Evolutionary conservation across 2,113 vertebrate genomes (phyloP).

Genomic region (Brevimyrus niger): DNA sequence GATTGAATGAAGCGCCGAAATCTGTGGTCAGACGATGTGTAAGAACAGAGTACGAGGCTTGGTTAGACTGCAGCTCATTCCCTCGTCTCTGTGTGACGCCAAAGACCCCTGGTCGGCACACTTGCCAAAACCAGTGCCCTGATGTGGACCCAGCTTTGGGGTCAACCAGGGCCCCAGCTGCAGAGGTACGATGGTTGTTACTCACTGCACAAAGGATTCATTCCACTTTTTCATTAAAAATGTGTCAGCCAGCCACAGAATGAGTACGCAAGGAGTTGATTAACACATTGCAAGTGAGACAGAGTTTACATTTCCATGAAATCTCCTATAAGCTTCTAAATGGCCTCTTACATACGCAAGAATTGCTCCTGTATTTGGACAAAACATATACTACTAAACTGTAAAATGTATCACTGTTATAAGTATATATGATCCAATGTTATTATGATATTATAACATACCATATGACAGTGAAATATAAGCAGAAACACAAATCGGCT

Average conservation of each 20-base stretch:
- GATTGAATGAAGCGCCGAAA: neutral
- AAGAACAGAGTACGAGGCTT: neutral
- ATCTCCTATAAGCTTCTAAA: neutral
- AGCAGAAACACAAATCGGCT: neutral
- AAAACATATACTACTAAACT: neutral
- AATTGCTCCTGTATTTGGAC: neutral
- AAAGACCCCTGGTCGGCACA: neutral
- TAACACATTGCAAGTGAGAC: neutral
- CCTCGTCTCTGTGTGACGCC: neutral
- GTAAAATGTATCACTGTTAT: neutral
- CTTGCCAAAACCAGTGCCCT: neutral
- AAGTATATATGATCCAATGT: neutral
- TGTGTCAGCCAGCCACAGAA: neutral
- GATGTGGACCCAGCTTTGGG: neutral
- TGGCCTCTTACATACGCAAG: neutral
- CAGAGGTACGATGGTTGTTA: neutral
- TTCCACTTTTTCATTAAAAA: neutral
- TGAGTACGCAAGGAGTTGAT: neutral
- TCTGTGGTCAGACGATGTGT: neutral
- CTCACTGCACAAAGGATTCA: neutral
- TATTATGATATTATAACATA: neutral
- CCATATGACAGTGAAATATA: neutral
- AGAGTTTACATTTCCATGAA: neutral
- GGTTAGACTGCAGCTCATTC: neutral
- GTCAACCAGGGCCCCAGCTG: neutral